Evolutionary conservation across 2,113 vertebrate genomes (phyloP).

Genomic region (Thomomys bottae): DNA sequence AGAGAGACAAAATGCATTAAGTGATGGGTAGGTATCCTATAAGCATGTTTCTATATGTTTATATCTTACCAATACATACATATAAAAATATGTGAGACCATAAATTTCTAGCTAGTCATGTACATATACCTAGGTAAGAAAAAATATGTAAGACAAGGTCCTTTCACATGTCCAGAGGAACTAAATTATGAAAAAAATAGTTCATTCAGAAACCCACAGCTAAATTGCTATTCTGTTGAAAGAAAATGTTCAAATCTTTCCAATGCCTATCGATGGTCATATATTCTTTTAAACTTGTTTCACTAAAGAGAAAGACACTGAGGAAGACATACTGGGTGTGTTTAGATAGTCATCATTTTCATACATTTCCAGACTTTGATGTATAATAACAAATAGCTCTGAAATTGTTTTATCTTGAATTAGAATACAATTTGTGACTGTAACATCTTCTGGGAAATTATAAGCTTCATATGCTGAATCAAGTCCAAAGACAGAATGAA

Average conservation of each 20-base stretch:
- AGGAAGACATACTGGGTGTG: background rate
- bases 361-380: background rate
- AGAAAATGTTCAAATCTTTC: background rate
- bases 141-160: background rate
- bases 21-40: background rate
- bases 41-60: background rate
- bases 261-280: background rate
- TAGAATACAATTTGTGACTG: conserved; percentile 13
- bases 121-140: background rate
- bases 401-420: conserved; percentile 12
- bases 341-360: background rate
- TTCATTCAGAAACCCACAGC: conserved; percentile 25
- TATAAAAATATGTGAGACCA: background rate
- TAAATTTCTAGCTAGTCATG: background rate
- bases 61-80: background rate
- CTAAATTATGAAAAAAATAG: background rate
- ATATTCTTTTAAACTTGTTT: background rate
- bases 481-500: background rate
- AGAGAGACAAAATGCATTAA: background rate
- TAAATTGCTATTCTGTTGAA: background rate
- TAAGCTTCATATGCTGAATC: conserved; percentile 10
- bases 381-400: background rate
- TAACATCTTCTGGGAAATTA: background rate
- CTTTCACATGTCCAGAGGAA: background rate
- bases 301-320: background rate